Base-by-base conservation (phyloP, 2,888 invertebrate species). In the Gastrophysa polygoni region DNA sequence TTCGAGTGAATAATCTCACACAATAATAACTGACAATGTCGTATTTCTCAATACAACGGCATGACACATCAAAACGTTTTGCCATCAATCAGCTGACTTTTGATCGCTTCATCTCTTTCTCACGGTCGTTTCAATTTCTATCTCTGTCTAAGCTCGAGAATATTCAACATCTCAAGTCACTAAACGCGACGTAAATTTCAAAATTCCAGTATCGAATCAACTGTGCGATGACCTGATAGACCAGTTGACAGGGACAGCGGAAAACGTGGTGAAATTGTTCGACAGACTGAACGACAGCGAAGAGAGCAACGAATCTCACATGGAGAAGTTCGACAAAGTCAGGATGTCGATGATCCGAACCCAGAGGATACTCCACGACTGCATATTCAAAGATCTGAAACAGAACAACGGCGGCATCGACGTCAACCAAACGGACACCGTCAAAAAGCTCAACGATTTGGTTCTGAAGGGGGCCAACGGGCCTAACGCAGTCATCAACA, bases 251-350 rank as follows among this genome's bases (percentile, higher is more conserved):
- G 83, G 84, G 68, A 88, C 90, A 0, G 89, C 91, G 2, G 86
- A 88, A 69, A 89, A 89, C 73, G 89, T 91, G 44, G 88, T 89
- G 1, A 88, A 89, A 77, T 82, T 91, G 51, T 90, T 90, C 80
- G 85, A 88, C 62, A 85, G 88, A 58, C 79, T 91, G 14, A 73
- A 68, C 52, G 75, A 74, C 49, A 66, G 61, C 18, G 75, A 71
- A 14, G 71, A 70, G 24, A 72, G 73, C n/a, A 64, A 67, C 14
- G 74, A 75, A 58, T 62, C 71, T 38, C 73, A 71, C 48, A 64
- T 73, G 11, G 74, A 71, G 24, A 69, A 82, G 65, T 80, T 81
- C 28, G 83, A 83, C 61, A 82, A 83, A 81, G 75, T 84, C 32
- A 83, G 83, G 75, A 83, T 85, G 34, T 87, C 87, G 0, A 87